Evolutionary conservation across 2,888 invertebrate species (phyloP).

Genomic region (Hecatera dysodea): DNA sequence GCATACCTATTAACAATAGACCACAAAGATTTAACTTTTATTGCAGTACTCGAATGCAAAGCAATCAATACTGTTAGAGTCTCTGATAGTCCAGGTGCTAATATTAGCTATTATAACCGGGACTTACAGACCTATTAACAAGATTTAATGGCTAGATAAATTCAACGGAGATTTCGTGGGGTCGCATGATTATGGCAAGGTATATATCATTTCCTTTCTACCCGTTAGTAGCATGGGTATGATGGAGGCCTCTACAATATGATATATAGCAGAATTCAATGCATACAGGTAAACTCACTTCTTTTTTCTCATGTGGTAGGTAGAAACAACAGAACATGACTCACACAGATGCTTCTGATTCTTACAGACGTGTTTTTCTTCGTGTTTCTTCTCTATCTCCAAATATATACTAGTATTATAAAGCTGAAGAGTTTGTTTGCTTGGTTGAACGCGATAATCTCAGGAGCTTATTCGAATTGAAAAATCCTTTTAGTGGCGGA

Average conservation of each 20-base stretch:
- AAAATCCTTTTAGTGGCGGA: too few relatives aligned
- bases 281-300: too few relatives aligned
- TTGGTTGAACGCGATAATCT: too few relatives aligned
- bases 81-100: conserved; percentile 21
- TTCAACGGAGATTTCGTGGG: conserved; percentile 31
- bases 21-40: conserved; percentile 3
- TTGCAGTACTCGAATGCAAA: conserved; percentile 17
- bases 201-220: conserved; percentile 20
- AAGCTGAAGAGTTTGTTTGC: too few relatives aligned
- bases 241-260: not conserved
- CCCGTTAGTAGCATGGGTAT: not conserved
- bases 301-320: not conserved
- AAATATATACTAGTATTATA: too few relatives aligned
- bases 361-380: too few relatives aligned
- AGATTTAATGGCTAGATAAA: conserved; percentile 35
- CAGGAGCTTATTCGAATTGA: too few relatives aligned
- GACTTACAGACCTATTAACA: conserved; percentile 28
- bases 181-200: conserved; percentile 18
- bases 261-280: not conserved
- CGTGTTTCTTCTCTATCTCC: too few relatives aligned
- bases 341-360: too few relatives aligned
- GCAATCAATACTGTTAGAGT: conserved; percentile 21
- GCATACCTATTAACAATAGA: not conserved
- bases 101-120: conserved; percentile 24
- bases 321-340: not conserved